Conservation (phyloP, 1,140 invertebrate genomes). For the Lerema accius region DNA sequence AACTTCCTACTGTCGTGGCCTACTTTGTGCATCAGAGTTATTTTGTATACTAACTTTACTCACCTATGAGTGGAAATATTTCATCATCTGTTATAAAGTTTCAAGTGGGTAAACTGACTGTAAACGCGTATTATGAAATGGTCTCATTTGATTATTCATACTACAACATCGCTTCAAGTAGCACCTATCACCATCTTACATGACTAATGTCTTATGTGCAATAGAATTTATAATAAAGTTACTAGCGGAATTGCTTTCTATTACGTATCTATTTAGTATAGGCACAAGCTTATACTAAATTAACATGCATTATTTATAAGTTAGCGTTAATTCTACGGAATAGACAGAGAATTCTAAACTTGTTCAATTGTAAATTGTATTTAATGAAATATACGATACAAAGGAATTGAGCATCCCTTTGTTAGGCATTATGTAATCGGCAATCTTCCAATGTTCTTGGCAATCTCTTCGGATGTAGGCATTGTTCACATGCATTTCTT, state of each 20-base stretch:
- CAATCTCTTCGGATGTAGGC: no score
- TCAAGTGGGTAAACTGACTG: not conserved
- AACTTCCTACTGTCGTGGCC: conserved; percentile 13
- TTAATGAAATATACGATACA: no score
- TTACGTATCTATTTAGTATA: no score
- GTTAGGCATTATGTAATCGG: no score
- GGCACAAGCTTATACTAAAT: no score
- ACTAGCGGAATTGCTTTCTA: not conserved
- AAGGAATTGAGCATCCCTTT: no score
- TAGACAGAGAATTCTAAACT: no score
- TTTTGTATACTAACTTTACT: conserved; percentile 6
- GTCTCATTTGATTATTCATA: conserved; percentile 33
- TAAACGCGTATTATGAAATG: conserved; percentile 28
- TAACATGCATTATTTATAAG: no score
- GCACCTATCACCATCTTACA: conserved; percentile 9
- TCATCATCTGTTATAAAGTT: conserved; percentile 8
- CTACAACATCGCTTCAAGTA: conserved; percentile 9
- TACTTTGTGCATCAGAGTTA: conserved; percentile 18
- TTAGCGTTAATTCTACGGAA: no score
- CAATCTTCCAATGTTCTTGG: no score
- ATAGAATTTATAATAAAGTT: conserved; percentile 3
- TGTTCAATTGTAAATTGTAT: no score
- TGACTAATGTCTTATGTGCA: conserved; percentile 13
- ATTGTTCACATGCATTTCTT: no score
- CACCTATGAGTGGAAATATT: conserved; percentile 23